phyloP scores from a whole-genome alignment of 2,888 invertebrate genomes.

The Apodemia hepburni region DNA sequence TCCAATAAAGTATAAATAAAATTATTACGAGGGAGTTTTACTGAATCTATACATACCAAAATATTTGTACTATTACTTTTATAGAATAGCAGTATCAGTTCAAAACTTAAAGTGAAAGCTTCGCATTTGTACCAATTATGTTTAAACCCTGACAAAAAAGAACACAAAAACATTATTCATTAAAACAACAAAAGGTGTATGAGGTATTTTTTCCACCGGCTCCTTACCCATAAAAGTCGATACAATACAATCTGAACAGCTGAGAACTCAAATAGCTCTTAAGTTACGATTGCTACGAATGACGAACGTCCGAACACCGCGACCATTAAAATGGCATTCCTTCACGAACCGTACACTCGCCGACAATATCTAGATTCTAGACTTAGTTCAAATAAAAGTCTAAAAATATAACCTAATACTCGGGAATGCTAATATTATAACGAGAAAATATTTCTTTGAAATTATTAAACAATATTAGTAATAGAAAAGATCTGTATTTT shows the following conservation, averaged over 20 bases:
- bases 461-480: no score
- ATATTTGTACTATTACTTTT: no score
- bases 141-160: background rate
- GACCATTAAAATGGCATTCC: constrained; percentile 41
- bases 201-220: constrained; percentile 12
- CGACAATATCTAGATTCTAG: constrained; percentile 16
- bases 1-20: no score
- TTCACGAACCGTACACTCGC: constrained; percentile 35
- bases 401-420: background rate
- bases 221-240: constrained; percentile 13
- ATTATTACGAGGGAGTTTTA: no score
- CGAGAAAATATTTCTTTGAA: background rate
- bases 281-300: constrained; percentile 24
- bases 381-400: background rate
- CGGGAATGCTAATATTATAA: background rate
- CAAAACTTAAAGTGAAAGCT: background rate
- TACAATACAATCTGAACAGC: constrained; percentile 18
- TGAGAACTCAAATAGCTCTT: constrained; percentile 23
- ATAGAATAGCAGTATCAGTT: no score
- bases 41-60: no score
- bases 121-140: background rate
- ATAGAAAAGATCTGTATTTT: no score
- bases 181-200: constrained; percentile 13
- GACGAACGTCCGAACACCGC: constrained; percentile 35
- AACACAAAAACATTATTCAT: constrained; percentile 9